Percentiles rank a stretch among this genome's conserved stretches.
phyloP scores from a whole-genome alignment of 2,888 invertebrate genomes.

The Eilema sororculum region DNA sequence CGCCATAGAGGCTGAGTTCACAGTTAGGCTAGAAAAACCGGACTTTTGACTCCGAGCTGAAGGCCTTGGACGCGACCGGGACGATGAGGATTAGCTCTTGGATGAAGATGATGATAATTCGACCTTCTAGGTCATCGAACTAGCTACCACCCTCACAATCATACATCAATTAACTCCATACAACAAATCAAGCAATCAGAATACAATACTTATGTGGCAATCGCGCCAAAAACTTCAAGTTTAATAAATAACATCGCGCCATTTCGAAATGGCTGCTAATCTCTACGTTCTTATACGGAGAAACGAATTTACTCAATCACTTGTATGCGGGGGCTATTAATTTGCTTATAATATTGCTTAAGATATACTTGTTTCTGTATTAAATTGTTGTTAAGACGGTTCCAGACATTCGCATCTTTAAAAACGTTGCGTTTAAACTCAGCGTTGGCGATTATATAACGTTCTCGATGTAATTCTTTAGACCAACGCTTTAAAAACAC shows the following conservation, averaged over 20 bases:
- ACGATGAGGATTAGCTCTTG: too few species aligned
- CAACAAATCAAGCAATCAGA: slow-evolving; percentile 3
- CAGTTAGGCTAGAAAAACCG: too few species aligned
- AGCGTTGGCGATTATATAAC: too few species aligned
- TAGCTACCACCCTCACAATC: neutral
- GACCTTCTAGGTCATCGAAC: slow-evolving; percentile 5
- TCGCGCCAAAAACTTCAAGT: neutral
- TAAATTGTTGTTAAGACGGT: neutral
- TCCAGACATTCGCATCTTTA: neutral
- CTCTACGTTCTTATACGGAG: slow-evolving; percentile 36
- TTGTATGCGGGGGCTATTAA: slow-evolving; percentile 35
- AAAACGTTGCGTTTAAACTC: too few species aligned
- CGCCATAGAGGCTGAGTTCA: too few species aligned
- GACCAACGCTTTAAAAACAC: too few species aligned
- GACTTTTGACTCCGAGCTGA: too few species aligned
- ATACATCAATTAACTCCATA: neutral
- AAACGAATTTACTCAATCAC: slow-evolving; percentile 39
- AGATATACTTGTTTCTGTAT: neutral
- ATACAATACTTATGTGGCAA: slow-evolving; percentile 12
- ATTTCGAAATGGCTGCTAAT: slow-evolving; percentile 20
- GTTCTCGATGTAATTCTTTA: too few species aligned
- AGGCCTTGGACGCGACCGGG: too few species aligned
- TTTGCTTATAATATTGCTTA: slow-evolving; percentile 19
- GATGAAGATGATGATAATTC: neutral
- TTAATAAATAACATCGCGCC: slow-evolving; percentile 8